A percentile compares a stretch with the other conserved stretches of the same genome.
Conservation (phyloP, 2,113 vertebrate genomes). For the Neopipo cinnamomea region DNA sequence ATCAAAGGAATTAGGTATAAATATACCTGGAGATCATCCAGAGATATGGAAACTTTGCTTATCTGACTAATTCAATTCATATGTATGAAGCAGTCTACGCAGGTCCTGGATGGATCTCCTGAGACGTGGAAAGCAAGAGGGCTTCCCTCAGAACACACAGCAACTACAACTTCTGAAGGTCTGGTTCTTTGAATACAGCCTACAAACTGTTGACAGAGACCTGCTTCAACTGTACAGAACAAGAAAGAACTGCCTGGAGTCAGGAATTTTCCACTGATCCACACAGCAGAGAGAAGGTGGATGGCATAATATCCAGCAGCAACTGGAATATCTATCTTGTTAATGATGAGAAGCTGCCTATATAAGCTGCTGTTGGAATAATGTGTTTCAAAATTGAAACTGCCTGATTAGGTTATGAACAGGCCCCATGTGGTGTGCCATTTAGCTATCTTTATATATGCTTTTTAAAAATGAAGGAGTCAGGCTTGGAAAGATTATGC, state of each 20-base stretch:
- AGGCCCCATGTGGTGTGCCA: not conserved
- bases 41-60: not conserved
- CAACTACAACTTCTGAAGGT: not conserved
- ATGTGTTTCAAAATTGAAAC: not conserved
- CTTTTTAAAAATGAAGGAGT: not conserved
- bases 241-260: not conserved
- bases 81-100: not conserved
- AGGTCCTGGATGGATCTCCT: not conserved
- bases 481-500: not conserved
- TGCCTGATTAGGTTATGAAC: not conserved
- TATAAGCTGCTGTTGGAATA: not conserved
- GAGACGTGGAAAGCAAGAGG: not conserved
- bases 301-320: not conserved
- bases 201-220: not conserved
- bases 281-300: not conserved
- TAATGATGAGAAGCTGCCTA: not conserved
- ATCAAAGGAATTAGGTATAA: not conserved
- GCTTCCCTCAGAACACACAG: not conserved
- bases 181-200: not conserved
- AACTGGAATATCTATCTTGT: not conserved
- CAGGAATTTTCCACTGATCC: not conserved
- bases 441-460: not conserved
- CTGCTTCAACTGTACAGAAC: not conserved
- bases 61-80: not conserved
- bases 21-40: not conserved